Evolutionary conservation across 2,888 invertebrate genomes (phyloP).

Genomic region (Aspidiotus rigidus): DNA sequence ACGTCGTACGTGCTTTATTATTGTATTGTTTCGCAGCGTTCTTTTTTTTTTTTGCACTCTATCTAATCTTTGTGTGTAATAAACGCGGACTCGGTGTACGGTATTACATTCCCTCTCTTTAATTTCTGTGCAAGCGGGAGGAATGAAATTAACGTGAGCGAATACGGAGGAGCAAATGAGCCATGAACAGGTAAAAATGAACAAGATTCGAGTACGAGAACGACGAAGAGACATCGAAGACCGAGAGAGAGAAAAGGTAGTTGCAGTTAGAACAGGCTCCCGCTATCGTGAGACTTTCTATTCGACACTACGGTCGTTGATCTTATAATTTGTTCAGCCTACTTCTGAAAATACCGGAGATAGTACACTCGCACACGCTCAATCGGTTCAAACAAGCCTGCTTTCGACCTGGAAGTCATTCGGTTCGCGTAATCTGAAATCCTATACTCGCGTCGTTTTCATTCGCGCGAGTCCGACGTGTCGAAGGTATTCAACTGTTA

Average conservation of each 20-base stretch:
- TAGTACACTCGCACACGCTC: slow-evolving; percentile 22
- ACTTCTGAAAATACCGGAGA: slow-evolving; percentile 24
- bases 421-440: slow-evolving; percentile 6
- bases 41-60: too few relatives aligned
- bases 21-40: too few relatives aligned
- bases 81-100: too few relatives aligned
- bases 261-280: slow-evolving; percentile 23
- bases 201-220: slow-evolving; percentile 2
- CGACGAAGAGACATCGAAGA: not conserved
- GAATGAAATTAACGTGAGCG: slow-evolving; percentile 12
- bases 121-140: not conserved
- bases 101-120: slow-evolving; percentile 9
- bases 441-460: not conserved
- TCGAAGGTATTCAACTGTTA: too few relatives aligned
- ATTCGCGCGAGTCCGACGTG: too few relatives aligned
- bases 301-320: slow-evolving; percentile 23
- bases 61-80: too few relatives aligned
- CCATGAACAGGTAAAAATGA: slow-evolving; percentile 16
- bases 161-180: slow-evolving; percentile 18
- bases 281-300: slow-evolving; percentile 26
- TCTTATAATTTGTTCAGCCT: slow-evolving; percentile 26
- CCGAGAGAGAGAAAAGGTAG: slow-evolving; percentile 12
- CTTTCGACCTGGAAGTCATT: slow-evolving; percentile 12
- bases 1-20: too few relatives aligned
- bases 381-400: slow-evolving; percentile 13